phyloP scores from a whole-genome alignment of 2,888 invertebrate genomes.

The Sesia bembeciformis region DNA sequence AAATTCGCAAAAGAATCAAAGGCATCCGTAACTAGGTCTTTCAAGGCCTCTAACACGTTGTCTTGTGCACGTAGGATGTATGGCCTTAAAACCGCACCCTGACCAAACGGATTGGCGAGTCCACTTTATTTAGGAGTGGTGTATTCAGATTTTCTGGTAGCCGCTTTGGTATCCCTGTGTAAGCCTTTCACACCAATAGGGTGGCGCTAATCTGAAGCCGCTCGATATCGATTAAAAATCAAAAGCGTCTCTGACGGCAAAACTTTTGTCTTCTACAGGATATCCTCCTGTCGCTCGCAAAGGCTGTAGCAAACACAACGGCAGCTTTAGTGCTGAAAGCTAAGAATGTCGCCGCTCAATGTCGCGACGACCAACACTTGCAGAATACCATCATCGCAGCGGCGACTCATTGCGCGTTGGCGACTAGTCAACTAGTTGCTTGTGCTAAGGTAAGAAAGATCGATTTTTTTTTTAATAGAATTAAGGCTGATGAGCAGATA shows the following conservation, averaged over 20 bases:
- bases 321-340: slow-evolving; percentile 97
- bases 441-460: slow-evolving; percentile 85
- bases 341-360: slow-evolving; percentile 95
- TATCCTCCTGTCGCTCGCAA: slow-evolving; percentile 93
- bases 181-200: too few relatives aligned
- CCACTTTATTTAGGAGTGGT: too few relatives aligned
- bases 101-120: too few relatives aligned
- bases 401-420: slow-evolving; percentile 96
- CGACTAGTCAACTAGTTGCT: slow-evolving; percentile 97
- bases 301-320: slow-evolving; percentile 98
- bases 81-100: too few relatives aligned
- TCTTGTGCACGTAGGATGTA: too few relatives aligned
- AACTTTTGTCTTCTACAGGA: slow-evolving; percentile 69
- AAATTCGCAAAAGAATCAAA: too few relatives aligned
- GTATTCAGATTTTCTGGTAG: too few relatives aligned
- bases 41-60: too few relatives aligned
- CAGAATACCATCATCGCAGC: slow-evolving; percentile 94
- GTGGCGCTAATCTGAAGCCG: too few relatives aligned
- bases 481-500: not conserved
- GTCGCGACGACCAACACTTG: slow-evolving; percentile 84
- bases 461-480: too few relatives aligned
- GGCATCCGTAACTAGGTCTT: too few relatives aligned
- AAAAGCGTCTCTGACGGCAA: not conserved
- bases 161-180: too few relatives aligned
- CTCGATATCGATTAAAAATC: not conserved